phyloP scores from a whole-genome alignment of 2,888 invertebrate species.

The Cinara cedri region DNA sequence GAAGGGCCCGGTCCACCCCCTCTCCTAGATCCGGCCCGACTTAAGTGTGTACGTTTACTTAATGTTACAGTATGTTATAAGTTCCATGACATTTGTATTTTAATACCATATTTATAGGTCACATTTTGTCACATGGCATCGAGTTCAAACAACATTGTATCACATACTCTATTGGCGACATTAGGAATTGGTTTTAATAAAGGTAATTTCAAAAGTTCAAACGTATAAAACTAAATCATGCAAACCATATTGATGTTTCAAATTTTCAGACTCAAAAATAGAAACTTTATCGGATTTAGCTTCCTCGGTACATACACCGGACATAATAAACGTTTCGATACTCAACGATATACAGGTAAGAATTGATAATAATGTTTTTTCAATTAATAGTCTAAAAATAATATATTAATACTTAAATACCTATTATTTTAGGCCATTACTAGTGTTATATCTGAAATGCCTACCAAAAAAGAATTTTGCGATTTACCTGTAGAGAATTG shows the following conservation, averaged over 20 bases:
- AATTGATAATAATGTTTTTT: not conserved
- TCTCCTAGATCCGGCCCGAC: too few species aligned
- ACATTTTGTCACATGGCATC: constrained; percentile 17
- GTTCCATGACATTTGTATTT: not conserved
- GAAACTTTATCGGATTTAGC: constrained; percentile 27
- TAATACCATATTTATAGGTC: constrained; percentile 7
- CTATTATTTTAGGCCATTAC: constrained; percentile 60
- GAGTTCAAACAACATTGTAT: constrained; percentile 33
- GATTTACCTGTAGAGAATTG: constrained; percentile 66
- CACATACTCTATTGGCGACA: constrained; percentile 19
- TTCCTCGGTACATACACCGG: constrained; percentile 1
- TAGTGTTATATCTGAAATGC: constrained; percentile 62
- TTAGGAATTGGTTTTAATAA: constrained; percentile 33
- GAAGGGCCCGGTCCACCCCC: too few species aligned
- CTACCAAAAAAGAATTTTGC: constrained; percentile 66
- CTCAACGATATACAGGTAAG: constrained; percentile 43
- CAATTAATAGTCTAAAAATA: too few species aligned
- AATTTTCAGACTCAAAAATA: constrained; percentile 23
- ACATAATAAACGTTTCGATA: constrained; percentile 30
- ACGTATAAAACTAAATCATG: not conserved
- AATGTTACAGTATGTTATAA: not conserved
- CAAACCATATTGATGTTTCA: not conserved
- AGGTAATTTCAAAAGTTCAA: not conserved
- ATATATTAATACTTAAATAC: too few species aligned
- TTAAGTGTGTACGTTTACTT: not conserved